Percentiles rank a stretch among this genome's conserved stretches.
Evolutionary conservation across 1,140 invertebrate species (phyloP).

Genomic region (Bombus polaris): DNA sequence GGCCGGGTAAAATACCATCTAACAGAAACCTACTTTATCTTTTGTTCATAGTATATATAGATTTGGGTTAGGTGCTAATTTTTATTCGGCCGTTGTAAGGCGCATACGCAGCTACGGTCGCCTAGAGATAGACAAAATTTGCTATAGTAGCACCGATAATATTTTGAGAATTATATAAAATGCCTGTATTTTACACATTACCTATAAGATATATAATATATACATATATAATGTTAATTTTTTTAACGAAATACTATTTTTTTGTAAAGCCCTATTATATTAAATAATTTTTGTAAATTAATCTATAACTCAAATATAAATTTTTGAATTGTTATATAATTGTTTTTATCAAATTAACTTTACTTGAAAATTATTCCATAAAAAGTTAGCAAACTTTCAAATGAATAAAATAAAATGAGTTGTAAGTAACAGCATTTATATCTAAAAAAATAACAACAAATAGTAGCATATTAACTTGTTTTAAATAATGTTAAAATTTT

Average conservation of each 20-base stretch:
- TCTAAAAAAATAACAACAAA: not conserved
- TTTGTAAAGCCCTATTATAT: not conserved
- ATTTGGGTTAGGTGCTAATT: too few relatives aligned
- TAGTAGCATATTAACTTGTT: not conserved
- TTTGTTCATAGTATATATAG: too few relatives aligned
- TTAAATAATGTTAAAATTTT: not conserved
- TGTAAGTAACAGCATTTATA: not conserved
- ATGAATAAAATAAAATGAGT: not conserved
- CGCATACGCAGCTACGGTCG: too few relatives aligned
- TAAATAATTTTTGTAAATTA: conserved; percentile 19
- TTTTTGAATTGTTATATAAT: conserved; percentile 1
- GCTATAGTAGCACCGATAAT: too few relatives aligned
- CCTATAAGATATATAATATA: not conserved
- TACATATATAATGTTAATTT: not conserved
- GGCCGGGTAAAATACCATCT: too few relatives aligned
- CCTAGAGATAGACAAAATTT: too few relatives aligned
- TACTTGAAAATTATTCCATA: not conserved
- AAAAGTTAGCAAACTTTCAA: not conserved
- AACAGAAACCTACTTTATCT: too few relatives aligned
- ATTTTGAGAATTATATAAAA: too few relatives aligned
- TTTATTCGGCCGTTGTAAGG: too few relatives aligned
- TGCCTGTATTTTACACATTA: too few relatives aligned
- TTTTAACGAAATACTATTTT: conserved; percentile 10
- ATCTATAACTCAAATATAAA: not conserved
- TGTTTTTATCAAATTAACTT: not conserved